phyloP scores from a whole-genome alignment of 2,888 invertebrate species.

The Acronicta aceris region DNA sequence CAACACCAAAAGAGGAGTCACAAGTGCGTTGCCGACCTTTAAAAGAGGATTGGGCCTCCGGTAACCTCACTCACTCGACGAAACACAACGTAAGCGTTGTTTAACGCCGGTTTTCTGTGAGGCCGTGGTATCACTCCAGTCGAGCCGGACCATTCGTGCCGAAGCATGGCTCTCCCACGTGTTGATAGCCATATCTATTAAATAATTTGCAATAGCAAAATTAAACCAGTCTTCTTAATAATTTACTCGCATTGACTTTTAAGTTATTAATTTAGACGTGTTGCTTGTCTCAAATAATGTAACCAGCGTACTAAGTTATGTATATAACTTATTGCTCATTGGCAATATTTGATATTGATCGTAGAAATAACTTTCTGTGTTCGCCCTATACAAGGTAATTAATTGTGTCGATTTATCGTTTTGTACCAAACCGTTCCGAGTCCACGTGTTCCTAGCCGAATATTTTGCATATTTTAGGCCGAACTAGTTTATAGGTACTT shows the following conservation, averaged over 20 bases:
- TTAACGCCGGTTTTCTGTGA: too few species aligned
- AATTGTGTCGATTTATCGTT: conserved; percentile 51
- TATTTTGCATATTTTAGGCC: conserved; percentile 52
- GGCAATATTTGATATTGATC: conserved; percentile 49
- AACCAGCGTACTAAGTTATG: conserved; percentile 15
- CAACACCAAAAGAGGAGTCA: too few species aligned
- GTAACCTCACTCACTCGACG: too few species aligned
- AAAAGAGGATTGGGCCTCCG: too few species aligned
- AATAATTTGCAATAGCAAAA: conserved; percentile 2
- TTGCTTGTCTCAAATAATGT: conserved; percentile 23
- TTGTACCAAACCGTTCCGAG: conserved; percentile 23
- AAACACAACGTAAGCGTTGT: too few species aligned
- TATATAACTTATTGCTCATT: conserved; percentile 23
- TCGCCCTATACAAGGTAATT: conserved; percentile 42
- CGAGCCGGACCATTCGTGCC: too few species aligned
- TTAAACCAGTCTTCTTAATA: conserved; percentile 13
- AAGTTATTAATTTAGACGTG: conserved; percentile 33
- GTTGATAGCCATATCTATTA: not conserved
- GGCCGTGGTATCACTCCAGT: too few species aligned
- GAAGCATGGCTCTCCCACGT: too few species aligned
- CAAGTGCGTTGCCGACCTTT: too few species aligned
- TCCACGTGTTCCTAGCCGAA: conserved; percentile 48
- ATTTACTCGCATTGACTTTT: conserved; percentile 17
- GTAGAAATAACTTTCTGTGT: conserved; percentile 48
- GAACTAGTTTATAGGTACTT: conserved; percentile 44